Base-by-base conservation (phyloP, 2,888 invertebrate species). In the Cosmia trapezina region DNA sequence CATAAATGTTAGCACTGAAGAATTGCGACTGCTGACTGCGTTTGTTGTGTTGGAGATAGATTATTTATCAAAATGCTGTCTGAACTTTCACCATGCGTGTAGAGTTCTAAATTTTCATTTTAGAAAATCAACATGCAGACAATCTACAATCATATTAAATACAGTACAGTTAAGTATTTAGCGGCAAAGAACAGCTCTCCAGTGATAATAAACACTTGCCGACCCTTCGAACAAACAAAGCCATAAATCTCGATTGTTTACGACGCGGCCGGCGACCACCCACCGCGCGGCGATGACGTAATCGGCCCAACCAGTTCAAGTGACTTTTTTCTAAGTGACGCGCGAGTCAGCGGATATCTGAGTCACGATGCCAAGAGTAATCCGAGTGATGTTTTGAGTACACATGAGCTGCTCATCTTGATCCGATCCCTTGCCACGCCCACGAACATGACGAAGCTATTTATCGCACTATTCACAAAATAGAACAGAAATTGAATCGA, bases 391-490 rank as follows among this genome's bases (percentile, higher is more conserved):
- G 64, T 57, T 45, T 43, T 22, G 37, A 72, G 63, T 14, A n/a
- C 61, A 62, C 37, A 22, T 37, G 43, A n/a, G 53, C 28, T 49
- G 61, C 79, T 61, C 73, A 80, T 83, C 67, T 64, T 71, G 70
- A 78, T 71, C 6, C 51, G 43, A 82, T 71, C 56, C 59, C 41
- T 70, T 47, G 57, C 70, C 62, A 59, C 83, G 19, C 79, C 79
- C 79, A 79, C 72, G 45, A n/a, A 1, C 5, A 51, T 64, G 67
- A 67, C 49, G 56, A 76, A 56, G 54, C 76, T 43, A 57, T 49
- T 33, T 37, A 80, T 54, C 17, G 19, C 5, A 19, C 33, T 28
- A 59, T 4, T 60, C 37, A 54, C 8, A 51, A 74, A 49, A 56
- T 65, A 77, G 51, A 74, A 80, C 51, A 73, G 64, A 60, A 33